A percentile compares a stretch with the other conserved stretches of the same genome.
Conservation (phyloP, 2,797 vertebrate species). For the Eulemur albifrons region DNA sequence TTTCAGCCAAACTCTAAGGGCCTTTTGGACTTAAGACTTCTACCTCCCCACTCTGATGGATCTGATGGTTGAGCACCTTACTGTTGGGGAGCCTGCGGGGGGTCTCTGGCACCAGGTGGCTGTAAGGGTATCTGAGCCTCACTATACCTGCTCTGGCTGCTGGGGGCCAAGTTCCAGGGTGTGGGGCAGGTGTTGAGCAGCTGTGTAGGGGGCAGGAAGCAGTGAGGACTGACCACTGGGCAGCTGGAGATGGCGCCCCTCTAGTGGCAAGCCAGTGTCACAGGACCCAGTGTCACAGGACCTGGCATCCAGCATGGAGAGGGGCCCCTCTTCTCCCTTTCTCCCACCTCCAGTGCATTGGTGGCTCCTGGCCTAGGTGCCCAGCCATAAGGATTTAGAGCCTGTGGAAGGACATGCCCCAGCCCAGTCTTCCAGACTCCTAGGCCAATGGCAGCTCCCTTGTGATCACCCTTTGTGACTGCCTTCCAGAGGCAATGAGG, state of each 20-base stretch:
- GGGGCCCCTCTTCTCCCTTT: not conserved
- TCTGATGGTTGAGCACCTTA: not conserved
- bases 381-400: not conserved
- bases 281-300: too few relatives aligned
- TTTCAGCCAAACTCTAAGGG: not conserved
- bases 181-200: too few relatives aligned
- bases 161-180: not conserved
- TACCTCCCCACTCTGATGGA: not conserved
- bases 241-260: not conserved
- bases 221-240: not conserved
- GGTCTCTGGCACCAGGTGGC: not conserved
- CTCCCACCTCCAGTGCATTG: not conserved
- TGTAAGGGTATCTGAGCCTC: not conserved
- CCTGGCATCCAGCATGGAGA: not conserved
- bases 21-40: not conserved
- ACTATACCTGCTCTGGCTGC: not conserved
- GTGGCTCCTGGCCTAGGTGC: not conserved
- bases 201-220: too few relatives aligned
- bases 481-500: not conserved
- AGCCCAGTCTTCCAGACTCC: not conserved
- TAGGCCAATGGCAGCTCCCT: too few relatives aligned
- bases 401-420: not conserved
- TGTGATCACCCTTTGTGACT: not conserved
- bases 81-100: not conserved
- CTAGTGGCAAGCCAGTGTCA: not conserved